These are phyloP conservation scores for Boloria selene DNA, from an alignment of 2,888 invertebrate genomes.

Conservation along the genomic window DNA sequence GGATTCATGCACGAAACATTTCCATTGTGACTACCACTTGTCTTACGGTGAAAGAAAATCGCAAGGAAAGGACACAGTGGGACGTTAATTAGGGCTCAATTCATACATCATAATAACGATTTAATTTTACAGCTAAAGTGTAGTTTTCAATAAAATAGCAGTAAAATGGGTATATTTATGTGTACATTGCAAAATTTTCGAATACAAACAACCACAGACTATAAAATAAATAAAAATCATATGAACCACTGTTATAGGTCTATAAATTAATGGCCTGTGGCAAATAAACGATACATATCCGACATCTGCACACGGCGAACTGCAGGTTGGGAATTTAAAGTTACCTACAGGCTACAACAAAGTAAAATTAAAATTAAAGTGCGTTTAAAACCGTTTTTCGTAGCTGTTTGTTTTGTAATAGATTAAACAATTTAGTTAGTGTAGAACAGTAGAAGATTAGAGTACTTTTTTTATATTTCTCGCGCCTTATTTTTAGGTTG, in stretches of 20 bases:
- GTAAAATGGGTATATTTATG: slow-evolving; percentile 8
- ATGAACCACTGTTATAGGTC: slow-evolving; percentile 53
- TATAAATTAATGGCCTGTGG: slow-evolving; percentile 59
- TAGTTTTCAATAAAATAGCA: not conserved
- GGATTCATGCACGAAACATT: too few species aligned
- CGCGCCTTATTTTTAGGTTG: too few species aligned
- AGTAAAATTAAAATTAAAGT: slow-evolving; percentile 8
- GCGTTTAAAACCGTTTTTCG: not conserved
- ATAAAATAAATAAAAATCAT: slow-evolving; percentile 51
- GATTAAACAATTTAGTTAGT: too few species aligned
- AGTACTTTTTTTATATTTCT: too few species aligned
- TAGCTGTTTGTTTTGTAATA: too few species aligned
- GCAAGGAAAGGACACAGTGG: too few species aligned
- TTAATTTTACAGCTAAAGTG: too few species aligned
- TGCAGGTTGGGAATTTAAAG: slow-evolving; percentile 31
- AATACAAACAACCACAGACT: slow-evolving; percentile 36
- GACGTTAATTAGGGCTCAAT: too few species aligned
- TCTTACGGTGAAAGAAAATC: too few species aligned
- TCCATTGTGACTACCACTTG: too few species aligned
- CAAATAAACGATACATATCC: slow-evolving; percentile 51
- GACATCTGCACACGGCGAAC: slow-evolving; percentile 46
- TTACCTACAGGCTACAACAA: slow-evolving; percentile 8
- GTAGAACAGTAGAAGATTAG: too few species aligned
- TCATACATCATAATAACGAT: too few species aligned
- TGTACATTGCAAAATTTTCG: not conserved